Evolutionary conservation across 2,113 vertebrate genomes (phyloP).

Genomic region (Dissostichus mawsoni): DNA sequence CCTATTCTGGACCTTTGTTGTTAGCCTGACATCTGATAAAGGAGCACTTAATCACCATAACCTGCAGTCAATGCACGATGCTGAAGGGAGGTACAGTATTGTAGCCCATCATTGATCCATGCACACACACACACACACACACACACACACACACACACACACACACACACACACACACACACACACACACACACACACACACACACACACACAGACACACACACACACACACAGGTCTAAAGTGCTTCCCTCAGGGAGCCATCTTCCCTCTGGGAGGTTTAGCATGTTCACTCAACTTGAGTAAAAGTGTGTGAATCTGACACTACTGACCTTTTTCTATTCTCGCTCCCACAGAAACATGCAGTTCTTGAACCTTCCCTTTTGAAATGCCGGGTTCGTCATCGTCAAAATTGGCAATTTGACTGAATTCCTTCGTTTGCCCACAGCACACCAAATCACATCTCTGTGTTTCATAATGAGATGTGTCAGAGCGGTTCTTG

Average conservation of each 20-base stretch:
- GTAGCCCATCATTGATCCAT: conserved; percentile 41
- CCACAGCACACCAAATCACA: conserved; percentile 47
- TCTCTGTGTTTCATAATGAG: conserved; percentile 60
- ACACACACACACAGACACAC: too few species aligned
- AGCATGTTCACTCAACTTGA: background rate
- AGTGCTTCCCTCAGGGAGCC: conserved; percentile 33
- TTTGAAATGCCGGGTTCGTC: conserved; percentile 34
- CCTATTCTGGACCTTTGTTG: conserved; percentile 73
- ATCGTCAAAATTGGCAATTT: conserved; percentile 41
- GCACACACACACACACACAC: background rate
- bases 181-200: background rate
- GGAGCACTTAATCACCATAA: conserved; percentile 58
- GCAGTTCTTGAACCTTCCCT: background rate
- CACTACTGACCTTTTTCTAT: conserved; percentile 41
- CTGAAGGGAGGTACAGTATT: conserved; percentile 32
- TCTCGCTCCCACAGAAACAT: background rate
- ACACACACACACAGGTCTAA: background rate
- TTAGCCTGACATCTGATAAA: conserved; percentile 57
- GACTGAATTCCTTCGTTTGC: conserved; percentile 40
- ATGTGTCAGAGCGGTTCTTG: conserved; percentile 47
- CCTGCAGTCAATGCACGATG: conserved; percentile 46
- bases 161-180: background rate
- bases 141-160: too few species aligned
- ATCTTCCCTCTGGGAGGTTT: conserved; percentile 43
- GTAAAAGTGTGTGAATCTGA: conserved; percentile 35